A percentile compares a stretch with the other conserved stretches of the same genome.
Evolutionary conservation across 2,888 invertebrate species (phyloP).

Genomic region (Apotomis betuletana): DNA sequence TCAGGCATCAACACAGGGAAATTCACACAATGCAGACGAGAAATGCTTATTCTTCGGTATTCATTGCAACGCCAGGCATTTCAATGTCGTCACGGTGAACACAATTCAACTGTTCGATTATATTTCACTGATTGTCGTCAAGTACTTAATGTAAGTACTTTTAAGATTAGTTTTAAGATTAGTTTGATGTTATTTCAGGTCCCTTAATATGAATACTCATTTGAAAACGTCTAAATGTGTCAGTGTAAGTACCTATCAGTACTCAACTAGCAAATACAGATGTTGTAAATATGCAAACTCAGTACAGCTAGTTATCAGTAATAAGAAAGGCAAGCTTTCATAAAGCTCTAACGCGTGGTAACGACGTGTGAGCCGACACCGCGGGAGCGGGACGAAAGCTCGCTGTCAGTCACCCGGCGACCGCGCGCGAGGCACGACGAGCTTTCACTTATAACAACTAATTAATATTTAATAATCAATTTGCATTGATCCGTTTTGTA

Average conservation of each 20-base stretch:
- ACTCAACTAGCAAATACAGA: background rate
- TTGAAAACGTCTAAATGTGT: background rate
- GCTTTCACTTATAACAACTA: conserved; percentile 18
- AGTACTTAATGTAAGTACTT: too few relatives aligned
- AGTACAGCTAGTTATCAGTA: conserved; percentile 1
- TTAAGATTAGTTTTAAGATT: too few relatives aligned
- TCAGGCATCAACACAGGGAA: background rate
- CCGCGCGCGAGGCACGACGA: conserved; percentile 30
- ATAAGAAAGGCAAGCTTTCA: conserved; percentile 19
- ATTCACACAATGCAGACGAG: background rate
- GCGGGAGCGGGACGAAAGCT: conserved; percentile 29
- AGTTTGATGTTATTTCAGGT: background rate
- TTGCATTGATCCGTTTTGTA: conserved; percentile 1
- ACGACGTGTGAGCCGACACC: conserved; percentile 11
- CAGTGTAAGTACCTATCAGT: background rate
- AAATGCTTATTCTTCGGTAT: background rate
- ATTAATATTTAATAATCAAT: conserved; percentile 7
- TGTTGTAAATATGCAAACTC: background rate
- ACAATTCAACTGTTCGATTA: background rate
- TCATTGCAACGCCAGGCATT: background rate
- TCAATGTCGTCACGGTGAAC: background rate
- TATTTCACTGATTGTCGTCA: too few relatives aligned
- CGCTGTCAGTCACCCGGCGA: conserved; percentile 39
- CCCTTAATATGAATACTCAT: background rate
- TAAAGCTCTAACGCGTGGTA: conserved; percentile 8